A percentile compares a stretch with the other conserved stretches of the same genome.
phyloP scores from a whole-genome alignment of 2,888 invertebrate species.

The Alloplasta piceator region DNA sequence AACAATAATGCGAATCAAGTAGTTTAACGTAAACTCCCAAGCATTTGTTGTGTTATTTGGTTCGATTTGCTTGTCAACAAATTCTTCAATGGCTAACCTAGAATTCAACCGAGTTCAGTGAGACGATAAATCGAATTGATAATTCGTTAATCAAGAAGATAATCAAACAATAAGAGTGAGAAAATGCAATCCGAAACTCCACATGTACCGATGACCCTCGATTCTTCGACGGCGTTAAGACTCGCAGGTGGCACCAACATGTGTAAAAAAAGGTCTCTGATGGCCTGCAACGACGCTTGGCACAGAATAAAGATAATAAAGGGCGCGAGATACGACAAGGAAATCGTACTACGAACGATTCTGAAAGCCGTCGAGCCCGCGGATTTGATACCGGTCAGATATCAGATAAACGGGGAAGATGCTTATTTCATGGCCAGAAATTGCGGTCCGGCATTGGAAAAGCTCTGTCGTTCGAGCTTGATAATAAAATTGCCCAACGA shows the following conservation, averaged over 20 bases:
- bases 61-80: neutral
- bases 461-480: conserved; percentile 83
- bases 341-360: conserved; percentile 82
- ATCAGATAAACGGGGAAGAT: conserved; percentile 79
- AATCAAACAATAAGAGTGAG: neutral
- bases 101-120: neutral
- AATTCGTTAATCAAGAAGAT: neutral
- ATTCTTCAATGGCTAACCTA: neutral
- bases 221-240: conserved; percentile 62
- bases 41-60: neutral
- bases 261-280: conserved; percentile 76
- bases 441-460: conserved; percentile 84
- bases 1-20: too few relatives aligned
- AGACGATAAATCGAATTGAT: neutral
- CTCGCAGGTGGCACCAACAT: conserved; percentile 66
- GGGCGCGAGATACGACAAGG: conserved; percentile 79
- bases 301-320: conserved; percentile 77
- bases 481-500: conserved; percentile 77
- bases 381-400: conserved; percentile 84
- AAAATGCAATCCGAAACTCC: conserved; percentile 51
- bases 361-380: conserved; percentile 83
- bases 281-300: conserved; percentile 79
- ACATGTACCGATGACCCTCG: conserved; percentile 44
- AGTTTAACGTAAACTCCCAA: neutral
- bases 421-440: conserved; percentile 84